Conservation (phyloP, 64 coral and sea anemone genomes). For the Trachythela sp. region DNA sequence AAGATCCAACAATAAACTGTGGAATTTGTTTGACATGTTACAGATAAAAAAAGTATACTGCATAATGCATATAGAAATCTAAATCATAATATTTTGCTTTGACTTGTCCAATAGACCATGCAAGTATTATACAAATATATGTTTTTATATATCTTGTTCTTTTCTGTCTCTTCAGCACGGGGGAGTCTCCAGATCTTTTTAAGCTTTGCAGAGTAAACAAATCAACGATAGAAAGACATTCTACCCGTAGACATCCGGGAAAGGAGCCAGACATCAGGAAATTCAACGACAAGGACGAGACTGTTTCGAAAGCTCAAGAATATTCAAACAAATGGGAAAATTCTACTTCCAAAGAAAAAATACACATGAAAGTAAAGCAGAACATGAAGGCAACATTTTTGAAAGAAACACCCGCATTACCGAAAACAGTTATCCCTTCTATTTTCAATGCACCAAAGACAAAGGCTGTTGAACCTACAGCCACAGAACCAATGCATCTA, state of each 20-base stretch:
- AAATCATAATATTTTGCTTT: no score
- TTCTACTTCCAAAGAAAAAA: background rate
- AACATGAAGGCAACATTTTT: background rate
- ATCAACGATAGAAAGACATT: background rate
- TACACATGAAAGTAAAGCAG: background rate
- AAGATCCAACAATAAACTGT: no score
- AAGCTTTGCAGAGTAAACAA: background rate
- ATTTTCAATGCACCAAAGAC: no score
- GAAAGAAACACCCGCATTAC: constrained; percentile 5
- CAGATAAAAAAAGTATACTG: background rate
- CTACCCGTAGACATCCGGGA: background rate
- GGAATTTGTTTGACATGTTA: constrained; percentile 6
- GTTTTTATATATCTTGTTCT: background rate
- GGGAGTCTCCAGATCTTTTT: background rate
- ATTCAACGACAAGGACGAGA: background rate
- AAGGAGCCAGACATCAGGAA: background rate
- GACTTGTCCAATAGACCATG: no score
- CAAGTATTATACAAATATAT: no score
- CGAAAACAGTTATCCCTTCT: no score
- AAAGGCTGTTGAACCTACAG: no score
- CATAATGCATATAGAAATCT: background rate
- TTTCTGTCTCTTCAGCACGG: background rate
- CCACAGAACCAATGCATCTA: no score
- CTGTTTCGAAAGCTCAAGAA: background rate
- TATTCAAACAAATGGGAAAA: background rate